These are phyloP conservation scores for Sebastes minor DNA, from an alignment of 2,797 vertebrate genomes.

Conservation along the genomic window DNA sequence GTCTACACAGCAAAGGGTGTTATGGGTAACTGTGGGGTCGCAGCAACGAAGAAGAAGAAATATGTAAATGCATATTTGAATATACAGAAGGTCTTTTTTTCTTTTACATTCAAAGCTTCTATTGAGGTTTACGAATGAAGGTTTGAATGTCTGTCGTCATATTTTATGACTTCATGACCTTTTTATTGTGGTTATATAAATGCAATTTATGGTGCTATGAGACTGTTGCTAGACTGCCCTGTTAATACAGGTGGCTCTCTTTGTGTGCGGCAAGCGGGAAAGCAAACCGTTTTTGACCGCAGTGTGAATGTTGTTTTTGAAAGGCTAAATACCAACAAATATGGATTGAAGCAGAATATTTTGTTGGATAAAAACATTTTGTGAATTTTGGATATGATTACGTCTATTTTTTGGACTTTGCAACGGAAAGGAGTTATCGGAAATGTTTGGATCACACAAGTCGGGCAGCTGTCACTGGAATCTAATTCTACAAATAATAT, in stretches of 20 bases:
- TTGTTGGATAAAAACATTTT: no score
- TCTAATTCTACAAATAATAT: no score
- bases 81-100: no score
- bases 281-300: not conserved
- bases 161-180: no score
- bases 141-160: not conserved
- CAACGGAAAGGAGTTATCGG: no score
- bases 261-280: not conserved
- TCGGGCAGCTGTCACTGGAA: no score
- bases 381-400: no score
- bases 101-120: not conserved
- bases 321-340: not conserved
- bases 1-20: not conserved
- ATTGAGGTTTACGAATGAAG: not conserved
- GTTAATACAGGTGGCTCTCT: not conserved
- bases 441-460: no score
- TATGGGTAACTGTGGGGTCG: not conserved
- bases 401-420: no score
- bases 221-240: not conserved
- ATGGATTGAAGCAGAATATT: not conserved
- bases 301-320: not conserved
- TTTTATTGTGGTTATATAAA: not conserved
- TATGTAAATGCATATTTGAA: not conserved
- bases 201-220: not conserved
- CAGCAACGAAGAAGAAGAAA: not conserved